phyloP scores from a whole-genome alignment of 2,797 vertebrate genomes.

The Pipistrellus pygmaeus region DNA sequence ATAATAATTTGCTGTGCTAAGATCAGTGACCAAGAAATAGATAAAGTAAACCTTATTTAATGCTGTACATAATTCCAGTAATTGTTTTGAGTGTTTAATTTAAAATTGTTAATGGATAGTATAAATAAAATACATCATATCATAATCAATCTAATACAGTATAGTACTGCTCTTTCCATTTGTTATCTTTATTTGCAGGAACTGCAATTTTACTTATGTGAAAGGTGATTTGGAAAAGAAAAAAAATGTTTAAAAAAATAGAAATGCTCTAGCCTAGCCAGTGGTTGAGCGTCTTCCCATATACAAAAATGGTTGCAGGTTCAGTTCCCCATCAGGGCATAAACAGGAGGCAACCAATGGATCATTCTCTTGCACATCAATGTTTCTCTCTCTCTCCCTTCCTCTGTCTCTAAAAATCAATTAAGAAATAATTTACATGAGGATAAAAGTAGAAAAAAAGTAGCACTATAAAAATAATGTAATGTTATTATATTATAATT shows the following conservation, averaged over 20 bases:
- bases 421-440: neutral
- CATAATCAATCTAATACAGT: neutral
- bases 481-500: too few relatives aligned
- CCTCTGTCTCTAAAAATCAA: neutral
- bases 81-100: conserved; percentile 65
- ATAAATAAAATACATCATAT: conserved; percentile 54
- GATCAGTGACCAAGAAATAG: conserved; percentile 61
- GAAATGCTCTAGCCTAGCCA: neutral
- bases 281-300: neutral
- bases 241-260: neutral
- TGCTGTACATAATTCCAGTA: conserved; percentile 43
- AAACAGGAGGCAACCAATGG: neutral
- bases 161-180: neutral
- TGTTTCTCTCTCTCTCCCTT: neutral
- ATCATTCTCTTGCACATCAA: neutral
- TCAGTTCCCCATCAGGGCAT: neutral
- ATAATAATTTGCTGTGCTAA: conserved; percentile 59
- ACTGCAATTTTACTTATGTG: neutral
- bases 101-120: conserved; percentile 49
- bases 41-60: conserved; percentile 27
- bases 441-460: neutral
- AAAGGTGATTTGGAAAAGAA: neutral
- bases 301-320: neutral
- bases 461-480: neutral
- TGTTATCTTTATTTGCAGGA: conserved; percentile 31